These are phyloP conservation scores for Drosophila sp. DNA, from an alignment of 1,140 invertebrate species.

Conservation along the genomic window DNA sequence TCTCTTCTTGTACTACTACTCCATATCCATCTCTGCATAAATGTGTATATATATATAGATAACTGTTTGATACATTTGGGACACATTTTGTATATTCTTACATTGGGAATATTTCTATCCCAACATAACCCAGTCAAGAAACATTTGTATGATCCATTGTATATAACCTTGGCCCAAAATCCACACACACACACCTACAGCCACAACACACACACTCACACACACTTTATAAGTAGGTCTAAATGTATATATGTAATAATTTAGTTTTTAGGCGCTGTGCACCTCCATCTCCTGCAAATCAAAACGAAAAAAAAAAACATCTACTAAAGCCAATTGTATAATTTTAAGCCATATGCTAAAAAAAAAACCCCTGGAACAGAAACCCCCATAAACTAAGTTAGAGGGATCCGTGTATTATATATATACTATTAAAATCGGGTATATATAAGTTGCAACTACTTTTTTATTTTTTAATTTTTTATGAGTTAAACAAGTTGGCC, in stretches of 20 bases:
- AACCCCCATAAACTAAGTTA: background rate
- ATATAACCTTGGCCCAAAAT: conserved; percentile 36
- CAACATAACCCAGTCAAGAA: conserved; percentile 43
- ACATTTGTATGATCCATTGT: conserved; percentile 54
- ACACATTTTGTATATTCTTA: conserved; percentile 39
- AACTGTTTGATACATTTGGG: conserved; percentile 32
- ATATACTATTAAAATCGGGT: background rate
- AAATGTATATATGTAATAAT: conserved; percentile 36
- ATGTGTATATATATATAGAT: conserved; percentile 31
- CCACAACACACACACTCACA: background rate
- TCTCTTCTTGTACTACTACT: conserved; percentile 20
- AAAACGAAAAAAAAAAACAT: conserved; percentile 4
- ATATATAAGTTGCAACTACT: background rate
- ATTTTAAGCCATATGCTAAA: conserved; percentile 16
- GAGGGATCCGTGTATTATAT: background rate
- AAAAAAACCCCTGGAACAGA: background rate
- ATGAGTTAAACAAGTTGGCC: background rate
- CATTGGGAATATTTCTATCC: conserved; percentile 6
- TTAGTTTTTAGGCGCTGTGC: conserved; percentile 27
- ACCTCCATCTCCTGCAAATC: conserved; percentile 19
- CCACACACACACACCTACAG: background rate
- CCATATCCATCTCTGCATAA: conserved; percentile 48
- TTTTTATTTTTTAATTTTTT: background rate
- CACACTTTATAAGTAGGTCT: background rate
- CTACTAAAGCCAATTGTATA: background rate